Percentiles rank a stretch among this genome's conserved stretches.
phyloP scores from a whole-genome alignment of 2,888 invertebrate genomes.

The Phaonia tiefii region DNA sequence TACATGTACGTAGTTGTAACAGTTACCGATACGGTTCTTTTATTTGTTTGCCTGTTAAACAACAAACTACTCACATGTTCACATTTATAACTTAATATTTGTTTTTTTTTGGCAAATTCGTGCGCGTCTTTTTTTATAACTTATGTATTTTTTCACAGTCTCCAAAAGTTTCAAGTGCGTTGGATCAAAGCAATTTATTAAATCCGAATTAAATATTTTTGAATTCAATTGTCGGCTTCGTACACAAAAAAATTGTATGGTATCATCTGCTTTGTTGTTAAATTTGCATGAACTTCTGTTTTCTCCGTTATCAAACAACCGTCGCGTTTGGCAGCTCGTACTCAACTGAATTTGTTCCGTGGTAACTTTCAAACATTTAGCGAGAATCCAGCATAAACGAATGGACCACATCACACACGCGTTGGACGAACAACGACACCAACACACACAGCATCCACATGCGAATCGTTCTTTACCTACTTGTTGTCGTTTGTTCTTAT shows the following conservation, averaged over 20 bases:
- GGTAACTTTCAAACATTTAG: constrained; percentile 62
- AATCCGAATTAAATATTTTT: constrained; percentile 32
- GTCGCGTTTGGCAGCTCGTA: constrained; percentile 72
- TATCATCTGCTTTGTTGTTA: neutral
- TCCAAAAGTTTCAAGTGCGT: neutral
- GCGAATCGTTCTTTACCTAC: constrained; percentile 10
- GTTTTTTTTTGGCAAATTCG: constrained; percentile 37
- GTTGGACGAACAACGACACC: constrained; percentile 17
- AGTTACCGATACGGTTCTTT: constrained; percentile 17
- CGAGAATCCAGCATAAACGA: constrained; percentile 43
- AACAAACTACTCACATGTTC: constrained; percentile 15
- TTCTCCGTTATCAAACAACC: constrained; percentile 64
- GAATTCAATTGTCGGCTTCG: constrained; percentile 22
- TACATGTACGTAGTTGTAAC: constrained; percentile 5
- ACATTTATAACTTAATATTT: constrained; percentile 19
- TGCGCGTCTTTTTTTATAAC: constrained; percentile 57
- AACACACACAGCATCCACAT: constrained; percentile 1
- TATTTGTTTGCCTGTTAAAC: constrained; percentile 10
- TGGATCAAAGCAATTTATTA: constrained; percentile 17
- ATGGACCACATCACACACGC: constrained; percentile 24
- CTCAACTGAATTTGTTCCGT: constrained; percentile 72
- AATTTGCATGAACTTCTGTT: neutral
- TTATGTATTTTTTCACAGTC: neutral
- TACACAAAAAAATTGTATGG: constrained; percentile 24
- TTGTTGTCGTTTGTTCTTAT: constrained; percentile 25